Evolutionary conservation across 2,888 invertebrate species (phyloP).

Genomic region (Ellobium chinense): DNA sequence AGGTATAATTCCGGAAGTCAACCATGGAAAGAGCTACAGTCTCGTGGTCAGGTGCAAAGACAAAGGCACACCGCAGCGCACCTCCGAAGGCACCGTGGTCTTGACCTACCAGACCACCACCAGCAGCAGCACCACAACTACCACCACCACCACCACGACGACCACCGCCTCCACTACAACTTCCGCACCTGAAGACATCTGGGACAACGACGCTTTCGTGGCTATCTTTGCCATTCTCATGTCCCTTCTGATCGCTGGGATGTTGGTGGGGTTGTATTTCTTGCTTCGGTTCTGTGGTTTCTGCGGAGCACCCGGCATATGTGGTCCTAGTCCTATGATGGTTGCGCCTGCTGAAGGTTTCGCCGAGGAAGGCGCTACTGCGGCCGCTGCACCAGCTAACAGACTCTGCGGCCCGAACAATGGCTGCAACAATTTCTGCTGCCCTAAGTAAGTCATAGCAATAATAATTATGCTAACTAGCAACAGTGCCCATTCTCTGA

Average conservation of each 20-base stretch:
- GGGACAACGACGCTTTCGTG: conserved; percentile 41
- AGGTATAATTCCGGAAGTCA: conserved; percentile 42
- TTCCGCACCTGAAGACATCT: conserved; percentile 27
- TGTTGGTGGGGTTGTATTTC: conserved; percentile 41
- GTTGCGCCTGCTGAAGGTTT: conserved; percentile 4
- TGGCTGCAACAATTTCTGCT: conserved; percentile 23
- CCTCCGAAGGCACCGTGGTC: conserved; percentile 44
- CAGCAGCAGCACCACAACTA: conserved; percentile 48
- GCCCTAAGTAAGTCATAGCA: conserved; percentile 13
- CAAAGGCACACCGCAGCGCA: conserved; percentile 45
- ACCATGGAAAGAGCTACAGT: conserved; percentile 48
- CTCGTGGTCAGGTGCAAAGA: conserved; percentile 48
- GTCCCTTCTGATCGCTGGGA: conserved; percentile 1
- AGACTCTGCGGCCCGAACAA: conserved; percentile 11
- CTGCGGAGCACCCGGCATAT: background rate
- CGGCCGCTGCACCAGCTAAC: background rate
- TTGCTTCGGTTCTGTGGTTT: conserved; percentile 27
- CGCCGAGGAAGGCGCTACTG: background rate
- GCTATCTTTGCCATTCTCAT: conserved; percentile 45
- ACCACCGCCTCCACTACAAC: conserved; percentile 45
- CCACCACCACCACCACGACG: conserved; percentile 49
- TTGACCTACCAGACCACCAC: conserved; percentile 49
- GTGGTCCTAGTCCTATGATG: background rate
- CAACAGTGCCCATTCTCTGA: background rate
- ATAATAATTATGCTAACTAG: background rate